phyloP scores from a whole-genome alignment of 2,113 vertebrate genomes.

The Anoplopoma fimbria region DNA sequence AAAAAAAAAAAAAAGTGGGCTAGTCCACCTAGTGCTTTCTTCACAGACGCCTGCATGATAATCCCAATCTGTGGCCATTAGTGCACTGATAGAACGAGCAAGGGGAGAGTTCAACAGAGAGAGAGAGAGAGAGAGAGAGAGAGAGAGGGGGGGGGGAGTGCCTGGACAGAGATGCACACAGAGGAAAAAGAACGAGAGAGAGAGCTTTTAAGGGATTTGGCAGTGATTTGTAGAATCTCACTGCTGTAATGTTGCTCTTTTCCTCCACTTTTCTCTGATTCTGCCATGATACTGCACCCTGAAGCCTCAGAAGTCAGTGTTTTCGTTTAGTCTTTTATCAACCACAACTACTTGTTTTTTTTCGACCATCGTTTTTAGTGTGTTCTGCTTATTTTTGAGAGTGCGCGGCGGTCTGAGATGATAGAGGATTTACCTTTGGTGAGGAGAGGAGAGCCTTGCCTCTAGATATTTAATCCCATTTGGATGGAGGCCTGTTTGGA shows the following conservation, averaged over 20 bases:
- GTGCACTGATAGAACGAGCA: slow-evolving; percentile 63
- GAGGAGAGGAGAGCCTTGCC: slow-evolving; percentile 55
- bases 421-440: slow-evolving; percentile 65
- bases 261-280: slow-evolving; percentile 63
- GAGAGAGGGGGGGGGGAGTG: slow-evolving; percentile 44
- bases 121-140: slow-evolving; percentile 34
- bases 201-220: slow-evolving; percentile 87
- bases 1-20: slow-evolving; percentile 52
- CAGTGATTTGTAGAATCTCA: slow-evolving; percentile 84
- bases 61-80: slow-evolving; percentile 86
- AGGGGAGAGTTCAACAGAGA: slow-evolving; percentile 61
- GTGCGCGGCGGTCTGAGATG: slow-evolving; percentile 70
- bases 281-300: slow-evolving; percentile 54
- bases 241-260: slow-evolving; percentile 77
- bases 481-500: slow-evolving; percentile 58
- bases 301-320: slow-evolving; percentile 55
- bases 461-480: slow-evolving; percentile 51
- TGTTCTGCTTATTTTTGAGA: slow-evolving; percentile 41
- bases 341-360: slow-evolving; percentile 29
- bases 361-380: slow-evolving; percentile 28
- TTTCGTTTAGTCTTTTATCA: slow-evolving; percentile 43
- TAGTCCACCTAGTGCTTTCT: slow-evolving; percentile 76
- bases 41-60: slow-evolving; percentile 81
- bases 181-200: slow-evolving; percentile 52
- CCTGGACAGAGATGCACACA: slow-evolving; percentile 58